Evolutionary conservation across 2,888 invertebrate genomes (phyloP), one percentile per base, ranked within the genome.

Genomic region (Adelphocoris suturalis): DNA sequence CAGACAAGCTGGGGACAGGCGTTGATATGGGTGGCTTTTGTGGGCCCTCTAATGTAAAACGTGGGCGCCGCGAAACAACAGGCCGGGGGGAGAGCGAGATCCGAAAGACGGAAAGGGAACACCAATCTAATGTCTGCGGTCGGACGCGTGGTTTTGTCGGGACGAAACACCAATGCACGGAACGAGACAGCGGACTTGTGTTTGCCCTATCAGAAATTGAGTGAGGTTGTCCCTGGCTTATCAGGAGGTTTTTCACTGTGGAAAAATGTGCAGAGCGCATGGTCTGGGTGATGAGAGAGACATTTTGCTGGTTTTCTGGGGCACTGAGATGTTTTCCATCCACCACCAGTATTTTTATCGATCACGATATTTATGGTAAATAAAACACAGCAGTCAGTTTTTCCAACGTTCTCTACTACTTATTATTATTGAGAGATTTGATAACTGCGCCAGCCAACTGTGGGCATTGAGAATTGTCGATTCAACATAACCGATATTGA

Each of bases 11-110:
- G 19, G 61, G 68, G 19, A 68, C 19, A 19, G n/a, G 68, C 23
- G n/a, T n/a, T 19, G n/a, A 68, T 68, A 19, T 11, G 68, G 68
- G n/a, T 68, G 68, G 68, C 68, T 68, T 68, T 68, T 23, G 68
- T 68, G 68, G 68, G 68, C 23, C 9, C 68, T 68, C 68, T 68
- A 68, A 68, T 68, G 68, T 68, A 68, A 68, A 68, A 68, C 68
- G 68, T 68, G 68, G 68, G 68, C 68, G 68, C 11, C 23, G 19
- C 61, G 16, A 68, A 52, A 52, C 52, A 52, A 52, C 52, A 11
- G 19, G 19, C n/a, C 23, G 27, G n/a, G n/a, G 7, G 16, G n/a
- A n/a, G 7, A n/a, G 57, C 16, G 68, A 68, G 68, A 68, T 68
- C 68, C 23, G 23, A 68, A 68, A 68, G 68, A 68, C 68, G 68